Evolutionary conservation across 2,888 invertebrate genomes (phyloP), one percentile per base, ranked within the genome.

Genomic region (Zygogramma bicolorata): DNA sequence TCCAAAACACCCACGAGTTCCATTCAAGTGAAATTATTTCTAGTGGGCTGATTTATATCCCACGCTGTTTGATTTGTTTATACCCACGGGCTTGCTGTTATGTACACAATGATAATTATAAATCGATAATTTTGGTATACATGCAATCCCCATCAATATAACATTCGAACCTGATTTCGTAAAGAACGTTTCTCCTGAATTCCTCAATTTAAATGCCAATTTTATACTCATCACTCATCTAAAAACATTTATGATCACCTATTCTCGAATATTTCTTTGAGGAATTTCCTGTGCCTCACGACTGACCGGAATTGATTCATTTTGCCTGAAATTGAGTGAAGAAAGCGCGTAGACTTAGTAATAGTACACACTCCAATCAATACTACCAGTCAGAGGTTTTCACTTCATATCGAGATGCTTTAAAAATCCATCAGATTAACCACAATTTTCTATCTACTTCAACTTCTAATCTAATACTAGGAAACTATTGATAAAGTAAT

Each of bases 241-340:
- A 78, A 68, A 79, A 77, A 79, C 80, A 84, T 82, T 82, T 85
- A 85, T 86, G 79, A 86, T 86, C 86, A 86, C 84, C 86, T 86
- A 84, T 84, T 82, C 79, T 84, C 81, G 74, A 83, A 84, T 80
- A 83, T 82, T 77, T 82, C 82, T 71, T 79, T 81, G 75, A 84
- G 79, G 71, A 83, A 81, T 79, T 84, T 84, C 78, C 84, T 82
- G 76, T 84, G 82, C 71, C 82, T 80, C 65, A 81, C 81, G 71
- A 77, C 80, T 72, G 80, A 77, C 71, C 81, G 81, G 79, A 84
- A 81, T 75, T 83, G 81, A 81, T 81, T 83, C 85, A 85, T 86
- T 83, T 85, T 82, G 71, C 15, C 69, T 20, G 60, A 71, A 69
- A 59, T 66, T 70, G 31, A 46, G 59, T 65, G 63, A 67, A 73